Evolutionary conservation across 1,140 invertebrate genomes (phyloP).

Genomic region (Microplitis demolitor): DNA sequence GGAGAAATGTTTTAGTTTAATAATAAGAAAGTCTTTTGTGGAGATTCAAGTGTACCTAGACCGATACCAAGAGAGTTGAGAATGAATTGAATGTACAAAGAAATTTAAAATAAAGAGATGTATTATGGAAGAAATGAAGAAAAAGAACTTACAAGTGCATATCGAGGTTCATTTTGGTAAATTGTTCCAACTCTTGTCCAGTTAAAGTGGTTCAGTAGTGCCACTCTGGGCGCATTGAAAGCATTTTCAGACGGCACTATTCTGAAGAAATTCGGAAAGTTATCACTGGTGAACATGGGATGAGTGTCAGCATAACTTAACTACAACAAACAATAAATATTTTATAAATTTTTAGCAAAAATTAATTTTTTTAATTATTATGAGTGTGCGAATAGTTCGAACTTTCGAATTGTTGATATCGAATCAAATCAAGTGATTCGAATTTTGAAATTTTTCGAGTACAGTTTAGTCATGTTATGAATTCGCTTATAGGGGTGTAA

Average conservation of each 20-base stretch:
- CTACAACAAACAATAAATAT: slow-evolving; percentile 65
- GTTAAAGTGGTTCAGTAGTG: slow-evolving; percentile 88
- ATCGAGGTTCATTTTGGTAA: slow-evolving; percentile 95
- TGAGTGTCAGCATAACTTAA: slow-evolving; percentile 98
- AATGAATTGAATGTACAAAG: neutral
- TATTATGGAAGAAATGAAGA: neutral
- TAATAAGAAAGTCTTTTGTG: slow-evolving; percentile 10
- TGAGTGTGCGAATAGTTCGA: no score
- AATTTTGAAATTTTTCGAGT: no score
- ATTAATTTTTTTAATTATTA: neutral
- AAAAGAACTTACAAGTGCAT: slow-evolving; percentile 76
- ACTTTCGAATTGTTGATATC: no score
- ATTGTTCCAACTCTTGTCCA: slow-evolving; percentile 97
- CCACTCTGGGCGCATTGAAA: slow-evolving; percentile 90
- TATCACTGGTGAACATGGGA: slow-evolving; percentile 94
- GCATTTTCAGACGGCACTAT: slow-evolving; percentile 95
- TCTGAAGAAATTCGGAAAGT: slow-evolving; percentile 95
- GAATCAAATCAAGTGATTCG: no score
- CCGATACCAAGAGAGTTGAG: neutral
- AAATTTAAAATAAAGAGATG: slow-evolving; percentile 31
- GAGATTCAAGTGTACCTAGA: no score
- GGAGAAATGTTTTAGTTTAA: no score
- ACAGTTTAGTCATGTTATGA: no score
- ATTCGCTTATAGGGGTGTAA: no score
- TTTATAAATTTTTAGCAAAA: neutral